Evolutionary conservation across 1,140 invertebrate genomes (phyloP).

Genomic region (Drosophila punjabiensis): DNA sequence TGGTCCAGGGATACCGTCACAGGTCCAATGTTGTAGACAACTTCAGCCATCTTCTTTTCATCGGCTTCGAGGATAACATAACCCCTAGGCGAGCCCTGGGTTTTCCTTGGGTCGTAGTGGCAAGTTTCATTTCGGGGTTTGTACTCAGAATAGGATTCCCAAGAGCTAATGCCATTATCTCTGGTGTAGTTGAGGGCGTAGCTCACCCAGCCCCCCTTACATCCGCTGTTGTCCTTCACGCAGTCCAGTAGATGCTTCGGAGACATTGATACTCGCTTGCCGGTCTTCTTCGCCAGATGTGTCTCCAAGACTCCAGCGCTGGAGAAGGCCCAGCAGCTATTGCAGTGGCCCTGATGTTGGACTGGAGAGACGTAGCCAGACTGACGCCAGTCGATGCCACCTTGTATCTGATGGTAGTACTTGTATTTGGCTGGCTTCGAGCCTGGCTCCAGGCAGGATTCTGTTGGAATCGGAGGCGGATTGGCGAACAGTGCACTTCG

Average conservation of each 20-base stretch:
- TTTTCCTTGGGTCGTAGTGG: not conserved
- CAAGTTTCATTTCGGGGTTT: slow-evolving; percentile 87
- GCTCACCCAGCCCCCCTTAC: slow-evolving; percentile 92
- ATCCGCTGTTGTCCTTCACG: slow-evolving; percentile 92
- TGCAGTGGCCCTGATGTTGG: slow-evolving; percentile 92
- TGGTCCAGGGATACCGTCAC: slow-evolving; percentile 34
- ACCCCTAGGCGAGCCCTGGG: not conserved
- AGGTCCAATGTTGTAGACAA: slow-evolving; percentile 88
- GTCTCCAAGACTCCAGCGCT: slow-evolving; percentile 93
- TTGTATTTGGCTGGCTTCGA: not conserved
- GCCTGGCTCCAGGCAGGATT: not conserved
- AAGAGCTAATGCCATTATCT: slow-evolving; percentile 90
- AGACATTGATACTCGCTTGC: slow-evolving; percentile 90
- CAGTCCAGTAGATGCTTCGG: slow-evolving; percentile 97
- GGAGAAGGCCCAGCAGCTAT: slow-evolving; percentile 97
- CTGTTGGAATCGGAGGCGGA: not conserved
- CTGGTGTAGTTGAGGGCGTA: slow-evolving; percentile 92
- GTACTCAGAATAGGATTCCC: slow-evolving; percentile 89
- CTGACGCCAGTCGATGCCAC: slow-evolving; percentile 18
- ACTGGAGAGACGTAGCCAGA: slow-evolving; percentile 14
- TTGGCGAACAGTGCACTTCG: not conserved
- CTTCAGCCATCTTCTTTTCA: slow-evolving; percentile 89
- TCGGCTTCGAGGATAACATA: slow-evolving; percentile 87
- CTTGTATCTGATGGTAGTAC: slow-evolving; percentile 16
- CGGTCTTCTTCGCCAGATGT: slow-evolving; percentile 88